phyloP scores from a whole-genome alignment of 2,888 invertebrate species.

The Nephrotoma appendiculata region DNA sequence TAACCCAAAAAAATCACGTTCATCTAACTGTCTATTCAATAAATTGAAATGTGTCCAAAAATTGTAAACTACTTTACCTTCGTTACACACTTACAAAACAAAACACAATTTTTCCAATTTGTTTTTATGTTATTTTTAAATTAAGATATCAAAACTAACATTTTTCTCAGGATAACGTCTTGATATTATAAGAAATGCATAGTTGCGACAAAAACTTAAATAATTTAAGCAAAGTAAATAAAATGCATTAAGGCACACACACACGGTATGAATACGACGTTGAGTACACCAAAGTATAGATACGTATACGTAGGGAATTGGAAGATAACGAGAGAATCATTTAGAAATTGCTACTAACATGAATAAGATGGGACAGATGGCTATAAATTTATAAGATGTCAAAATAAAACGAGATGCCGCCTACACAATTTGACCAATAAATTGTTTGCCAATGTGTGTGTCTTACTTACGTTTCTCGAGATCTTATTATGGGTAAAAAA shows the following conservation, averaged over 20 bases:
- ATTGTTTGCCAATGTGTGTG: conserved; percentile 4
- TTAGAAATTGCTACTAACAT: not conserved
- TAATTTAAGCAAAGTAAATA: not conserved
- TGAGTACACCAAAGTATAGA: not conserved
- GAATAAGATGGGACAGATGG: conserved; percentile 13
- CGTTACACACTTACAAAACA: not conserved
- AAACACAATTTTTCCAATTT: not conserved
- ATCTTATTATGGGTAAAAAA: not conserved
- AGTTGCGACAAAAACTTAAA: not conserved
- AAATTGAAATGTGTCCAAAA: not conserved
- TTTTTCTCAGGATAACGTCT: not conserved
- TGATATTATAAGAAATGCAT: not conserved
- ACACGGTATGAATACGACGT: not conserved
- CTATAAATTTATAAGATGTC: conserved; percentile 19
- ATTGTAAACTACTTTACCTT: not conserved
- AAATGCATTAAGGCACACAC: not conserved
- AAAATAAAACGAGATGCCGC: conserved; percentile 18
- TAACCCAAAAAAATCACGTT: not conserved
- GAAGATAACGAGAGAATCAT: not conserved
- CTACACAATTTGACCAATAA: conserved; percentile 19
- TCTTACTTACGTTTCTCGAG: not conserved
- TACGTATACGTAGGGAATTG: not conserved
- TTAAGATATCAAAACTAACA: not conserved
- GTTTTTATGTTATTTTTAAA: not conserved
- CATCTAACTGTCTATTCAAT: not conserved